Evolutionary conservation across 1,140 invertebrate species (phyloP).

Genomic region (Trichonephila clavipes): DNA sequence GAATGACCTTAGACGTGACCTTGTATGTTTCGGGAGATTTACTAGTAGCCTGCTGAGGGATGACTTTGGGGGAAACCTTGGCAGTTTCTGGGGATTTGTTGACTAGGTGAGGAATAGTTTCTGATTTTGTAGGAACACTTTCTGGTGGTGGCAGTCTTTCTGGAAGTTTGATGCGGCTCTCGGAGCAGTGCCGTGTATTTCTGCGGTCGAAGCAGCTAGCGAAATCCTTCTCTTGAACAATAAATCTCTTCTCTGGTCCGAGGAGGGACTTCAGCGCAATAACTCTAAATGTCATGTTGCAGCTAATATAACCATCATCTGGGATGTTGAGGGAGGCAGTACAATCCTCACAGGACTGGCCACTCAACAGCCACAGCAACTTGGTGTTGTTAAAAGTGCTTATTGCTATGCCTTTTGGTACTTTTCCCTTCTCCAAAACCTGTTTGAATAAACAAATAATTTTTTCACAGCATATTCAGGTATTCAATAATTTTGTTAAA

Average conservation of each 20-base stretch:
- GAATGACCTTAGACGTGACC: background rate
- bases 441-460: background rate
- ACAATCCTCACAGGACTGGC: conserved; percentile 74
- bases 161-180: conserved; percentile 68
- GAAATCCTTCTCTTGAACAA: conserved; percentile 74
- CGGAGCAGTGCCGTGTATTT: conserved; percentile 59
- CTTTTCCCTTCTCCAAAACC: conserved; percentile 75
- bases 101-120: conserved; percentile 27
- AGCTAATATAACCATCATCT: conserved; percentile 74
- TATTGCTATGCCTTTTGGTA: conserved; percentile 73
- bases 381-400: conserved; percentile 72
- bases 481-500: background rate
- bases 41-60: background rate
- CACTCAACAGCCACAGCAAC: conserved; percentile 71
- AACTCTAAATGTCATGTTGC: conserved; percentile 77
- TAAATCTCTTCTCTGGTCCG: conserved; percentile 71
- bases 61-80: background rate
- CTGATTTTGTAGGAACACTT: conserved; percentile 72
- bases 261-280: conserved; percentile 70
- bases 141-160: conserved; percentile 63
- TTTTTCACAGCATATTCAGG: background rate
- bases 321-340: conserved; percentile 70
- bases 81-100: conserved; percentile 45
- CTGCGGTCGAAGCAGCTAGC: conserved; percentile 69
- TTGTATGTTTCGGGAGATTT: background rate